Conservation (phyloP, 2,888 invertebrate genomes). For the Pollenia angustigena region DNA sequence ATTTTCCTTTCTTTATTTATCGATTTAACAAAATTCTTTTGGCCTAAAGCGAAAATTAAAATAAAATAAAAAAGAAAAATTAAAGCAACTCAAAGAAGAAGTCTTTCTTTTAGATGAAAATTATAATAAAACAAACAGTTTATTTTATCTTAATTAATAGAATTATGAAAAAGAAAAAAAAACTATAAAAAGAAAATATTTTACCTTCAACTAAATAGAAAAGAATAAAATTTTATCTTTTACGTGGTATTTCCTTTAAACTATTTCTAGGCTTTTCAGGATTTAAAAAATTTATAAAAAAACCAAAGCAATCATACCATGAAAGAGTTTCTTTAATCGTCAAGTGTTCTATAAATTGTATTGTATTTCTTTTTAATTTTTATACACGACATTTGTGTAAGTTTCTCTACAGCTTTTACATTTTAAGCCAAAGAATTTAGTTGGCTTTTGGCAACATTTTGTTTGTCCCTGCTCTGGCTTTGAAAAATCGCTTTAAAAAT, state of each 20-base stretch:
- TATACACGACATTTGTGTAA: not conserved
- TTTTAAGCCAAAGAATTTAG: constrained; percentile 12
- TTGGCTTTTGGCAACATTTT: constrained; percentile 38
- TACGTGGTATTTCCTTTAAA: not conserved
- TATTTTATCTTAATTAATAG: too few relatives aligned
- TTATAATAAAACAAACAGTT: too few relatives aligned
- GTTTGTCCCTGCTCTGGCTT: constrained; percentile 37
- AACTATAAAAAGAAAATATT: not conserved
- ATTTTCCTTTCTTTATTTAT: not conserved
- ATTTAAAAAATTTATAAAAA: not conserved
- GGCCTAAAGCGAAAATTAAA: not conserved
- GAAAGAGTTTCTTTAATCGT: constrained; percentile 24
- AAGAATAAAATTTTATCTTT: not conserved
- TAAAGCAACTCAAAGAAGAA: not conserved
- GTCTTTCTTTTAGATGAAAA: not conserved
- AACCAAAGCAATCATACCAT: not conserved
- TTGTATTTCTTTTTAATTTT: constrained; percentile 11
- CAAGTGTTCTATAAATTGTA: constrained; percentile 9
- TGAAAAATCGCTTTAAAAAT: constrained; percentile 32
- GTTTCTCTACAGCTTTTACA: not conserved
- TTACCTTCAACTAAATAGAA: not conserved
- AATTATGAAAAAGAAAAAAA: too few relatives aligned
- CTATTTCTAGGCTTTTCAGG: not conserved
- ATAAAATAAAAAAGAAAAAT: not conserved
- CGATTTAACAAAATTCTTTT: not conserved